These are phyloP conservation scores for Achroia grisella DNA, from an alignment of 1,140 invertebrate genomes.

Conservation along the genomic window DNA sequence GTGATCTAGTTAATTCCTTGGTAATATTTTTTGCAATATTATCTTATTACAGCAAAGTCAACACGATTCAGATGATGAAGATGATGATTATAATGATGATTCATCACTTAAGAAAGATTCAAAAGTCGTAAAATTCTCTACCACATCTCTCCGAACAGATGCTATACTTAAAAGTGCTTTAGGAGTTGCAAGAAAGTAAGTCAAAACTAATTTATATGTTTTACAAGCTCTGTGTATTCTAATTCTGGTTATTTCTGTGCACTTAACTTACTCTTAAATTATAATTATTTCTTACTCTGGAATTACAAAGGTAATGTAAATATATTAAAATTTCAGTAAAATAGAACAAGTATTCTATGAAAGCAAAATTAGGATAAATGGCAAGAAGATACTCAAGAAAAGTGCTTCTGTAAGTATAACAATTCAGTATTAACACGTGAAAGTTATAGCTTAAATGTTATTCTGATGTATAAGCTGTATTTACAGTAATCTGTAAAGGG, in stretches of 20 bases:
- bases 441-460: too few species aligned
- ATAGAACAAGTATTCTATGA: conserved; percentile 79
- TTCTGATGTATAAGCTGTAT: too few species aligned
- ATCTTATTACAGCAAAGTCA: conserved; percentile 22
- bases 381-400: conserved; percentile 79
- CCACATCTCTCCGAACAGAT: conserved; percentile 79
- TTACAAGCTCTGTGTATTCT: background rate
- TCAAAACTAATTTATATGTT: conserved; percentile 17
- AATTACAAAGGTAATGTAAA: background rate
- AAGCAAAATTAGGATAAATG: conserved; percentile 80
- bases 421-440: conserved; percentile 2
- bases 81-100: conserved; percentile 34
- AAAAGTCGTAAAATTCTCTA: conserved; percentile 75
- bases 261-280: conserved; percentile 4
- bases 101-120: conserved; percentile 60
- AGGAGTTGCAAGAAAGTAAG: conserved; percentile 78
- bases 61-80: conserved; percentile 53
- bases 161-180: conserved; percentile 78
- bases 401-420: conserved; percentile 67
- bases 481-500: too few species aligned
- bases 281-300: too few species aligned
- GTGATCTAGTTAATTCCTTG: background rate
- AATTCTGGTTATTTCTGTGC: background rate
- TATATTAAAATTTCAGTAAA: conserved; percentile 69
- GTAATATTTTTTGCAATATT: background rate